Evolutionary conservation across 2,113 vertebrate genomes (phyloP), one percentile per base, ranked within the genome.

Genomic region (Chamaea fasciata): DNA sequence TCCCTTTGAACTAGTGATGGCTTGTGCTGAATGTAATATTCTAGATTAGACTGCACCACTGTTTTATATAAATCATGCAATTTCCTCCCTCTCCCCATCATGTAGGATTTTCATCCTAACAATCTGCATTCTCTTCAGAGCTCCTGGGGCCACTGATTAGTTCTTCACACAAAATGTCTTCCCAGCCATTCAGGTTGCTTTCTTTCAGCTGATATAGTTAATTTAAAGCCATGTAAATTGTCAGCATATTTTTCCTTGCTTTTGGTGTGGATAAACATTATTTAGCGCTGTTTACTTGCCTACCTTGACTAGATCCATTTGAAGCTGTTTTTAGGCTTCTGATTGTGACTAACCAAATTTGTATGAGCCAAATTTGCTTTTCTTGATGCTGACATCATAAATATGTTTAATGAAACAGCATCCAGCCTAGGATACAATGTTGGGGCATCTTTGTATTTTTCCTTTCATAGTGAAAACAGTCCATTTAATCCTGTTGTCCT

Each of bases 11-110:
- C 70, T 82, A 33, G 20, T 60, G 69, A 55, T 89, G 57, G 62
- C 83, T 92, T 94, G 49, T 82, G 35, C 70, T 87, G 94, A 75
- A 73, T 65, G 42, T 73, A 85, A 73, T 87, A 83, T 71, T 87
- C 65, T 53, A 73, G 41, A 49, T 87, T 84, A 89, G 57, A 30
- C 23, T 42, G 65, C 10, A 18, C 14, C 2, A 2, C 81, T 84
- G 78, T 76, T 95, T 85, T 73, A 73, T 87, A 76, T 64, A 86
- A 91, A 94, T 79, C 44, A 53, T 30, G 26, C 46, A 24, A 17
- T 91, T 92, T 89, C 62, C 37, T 91, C 42, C 18, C 57, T 91
- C n/a, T 78, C 11, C 75, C 56, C n/a, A 33, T 92, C 46, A 22
- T 10, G 23, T 22, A 59, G 70, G 53, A 81, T 91, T 96, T 79